Base-by-base conservation (phyloP, 35 echinoderm and acorn worm genomes). In the Apostichopus californicus region DNA sequence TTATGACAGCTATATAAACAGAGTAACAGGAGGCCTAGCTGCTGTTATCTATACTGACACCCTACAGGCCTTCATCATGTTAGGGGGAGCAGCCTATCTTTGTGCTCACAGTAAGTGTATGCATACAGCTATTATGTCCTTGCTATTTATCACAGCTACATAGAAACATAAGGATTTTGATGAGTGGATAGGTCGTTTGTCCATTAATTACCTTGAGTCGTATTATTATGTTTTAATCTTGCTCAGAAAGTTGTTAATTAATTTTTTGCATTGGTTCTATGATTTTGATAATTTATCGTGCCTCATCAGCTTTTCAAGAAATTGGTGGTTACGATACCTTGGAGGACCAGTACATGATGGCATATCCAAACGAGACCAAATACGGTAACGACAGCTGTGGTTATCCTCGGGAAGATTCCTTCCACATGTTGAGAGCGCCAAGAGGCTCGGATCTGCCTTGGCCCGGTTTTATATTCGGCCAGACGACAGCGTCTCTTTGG, bases 381-480 rank as follows among this genome's bases (percentile, higher is more conserved):
- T 88, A 93, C 25, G 56, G 71, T 5, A 96, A 94, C 71, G 89
- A 93, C 73, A 81, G 80, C 28, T 98, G 97, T 57, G 97, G 97
- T 11, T 73, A 93, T 6, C 95, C 97, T 5, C 65, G 88, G 22
- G 92, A 94, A 54, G 93, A 98, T 93, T 94, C 95, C 18, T 98
- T 98, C 68, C 18, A 87, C 13, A 92, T 98, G 91, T 23, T 96
- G 57, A 94, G 97, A 15, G 93, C 88, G 5, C 93, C 95, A 2
- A 52, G 86, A 15, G 94, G 92, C 54, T 90, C 89, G 13, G 95
- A 98, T 77, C 70, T 98, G 15, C 97, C 97, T 7, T 98, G 97
- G 97, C 97, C 97, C 0, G 97, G 97, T 0, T 98, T 98, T 78
- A 15, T 98, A 26, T 93, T 98, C 52, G 97, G 97, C 17, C 95